Base-by-base conservation (phyloP, 2,113 vertebrate genomes). In the Atrichornis clamosus region DNA sequence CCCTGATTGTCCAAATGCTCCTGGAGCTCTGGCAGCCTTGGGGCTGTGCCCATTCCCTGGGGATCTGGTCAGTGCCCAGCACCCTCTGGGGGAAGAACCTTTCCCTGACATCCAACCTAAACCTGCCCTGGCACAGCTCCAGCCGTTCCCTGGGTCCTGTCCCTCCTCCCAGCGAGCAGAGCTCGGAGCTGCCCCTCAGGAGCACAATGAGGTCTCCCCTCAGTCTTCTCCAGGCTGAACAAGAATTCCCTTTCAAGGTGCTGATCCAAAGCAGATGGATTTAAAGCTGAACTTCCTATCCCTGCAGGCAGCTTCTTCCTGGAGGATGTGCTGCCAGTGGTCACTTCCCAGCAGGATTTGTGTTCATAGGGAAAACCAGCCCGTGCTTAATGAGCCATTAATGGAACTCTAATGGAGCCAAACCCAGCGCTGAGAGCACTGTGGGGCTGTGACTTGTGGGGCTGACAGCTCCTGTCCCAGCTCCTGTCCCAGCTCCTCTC, bases 241-340 rank as follows among this genome's bases (percentile, higher is more conserved):
- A 52, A 39, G 35, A 41, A 32, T 16, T 42, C 42, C 69, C 64
- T 46, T 70, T 92, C 26, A 13, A 52, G 53, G 27, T 1, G 4
- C 53, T 14, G 15, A 21, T 49, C 20, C 76, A 41, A 56, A n/a
- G 27, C 20, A 49, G 55, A 11, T n/a, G 32, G 22, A 62, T 56
- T 68, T 69, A 56, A 69, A 56, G 67, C 20, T 6, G 11, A 50
- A 37, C 16, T 81, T 67, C 47, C 82, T 49, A 1, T 55, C 67
- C 23, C 55, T 49, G 35, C 60, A 55, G 44, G 33, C 26, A 63
- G 11, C 52, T 73, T 32, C 46, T 60, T 53, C 41, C 41, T 63
- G 1, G 1, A 17, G 37, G 68, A 20, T 18, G 35, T 37, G 15
- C 27, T 5, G 1, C 28, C 33, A 16, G 44, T 2, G 19, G 2